These are phyloP conservation scores for Crocidura indochinensis DNA, from an alignment of 2,797 vertebrate species.

Conservation along the genomic window DNA sequence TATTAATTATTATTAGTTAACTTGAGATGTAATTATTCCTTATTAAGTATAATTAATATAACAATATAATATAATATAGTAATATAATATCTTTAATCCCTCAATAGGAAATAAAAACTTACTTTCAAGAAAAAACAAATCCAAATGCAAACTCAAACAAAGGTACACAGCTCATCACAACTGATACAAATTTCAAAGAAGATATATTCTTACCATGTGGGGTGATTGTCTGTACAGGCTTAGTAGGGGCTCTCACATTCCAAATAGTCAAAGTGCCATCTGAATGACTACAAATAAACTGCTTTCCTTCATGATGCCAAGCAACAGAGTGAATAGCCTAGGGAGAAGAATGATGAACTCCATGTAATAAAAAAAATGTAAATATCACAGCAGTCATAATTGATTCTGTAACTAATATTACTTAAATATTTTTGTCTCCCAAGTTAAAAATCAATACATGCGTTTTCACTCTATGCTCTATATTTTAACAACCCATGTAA, in stretches of 20 bases:
- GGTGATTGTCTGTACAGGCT: slow-evolving; percentile 98
- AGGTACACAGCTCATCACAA: not conserved
- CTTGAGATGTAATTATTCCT: not conserved
- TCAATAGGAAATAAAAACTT: slow-evolving; percentile 26
- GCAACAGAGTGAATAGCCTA: slow-evolving; percentile 99
- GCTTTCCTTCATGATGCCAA: slow-evolving; percentile 99
- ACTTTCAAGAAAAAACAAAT: slow-evolving; percentile 56
- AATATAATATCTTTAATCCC: not conserved
- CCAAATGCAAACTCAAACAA: slow-evolving; percentile 13
- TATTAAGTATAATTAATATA: not conserved
- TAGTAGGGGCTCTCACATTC: slow-evolving; percentile 96
- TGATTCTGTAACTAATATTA: not conserved
- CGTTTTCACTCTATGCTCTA: not conserved
- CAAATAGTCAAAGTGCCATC: slow-evolving; percentile 99
- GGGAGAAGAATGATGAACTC: slow-evolving; percentile 72
- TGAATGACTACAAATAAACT: slow-evolving; percentile 99
- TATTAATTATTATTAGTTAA: slow-evolving; percentile 16
- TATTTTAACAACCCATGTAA: not conserved
- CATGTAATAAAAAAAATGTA: slow-evolving; percentile 2
- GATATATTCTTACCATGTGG: slow-evolving; percentile 95
- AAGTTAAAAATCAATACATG: not conserved
- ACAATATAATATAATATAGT: too few relatives aligned
- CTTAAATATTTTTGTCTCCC: slow-evolving; percentile 40
- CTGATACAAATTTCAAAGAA: not conserved
- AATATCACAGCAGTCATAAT: slow-evolving; percentile 13